Base-by-base conservation (phyloP, 2,113 vertebrate species). In the Oxygymnocypris stewartii region DNA sequence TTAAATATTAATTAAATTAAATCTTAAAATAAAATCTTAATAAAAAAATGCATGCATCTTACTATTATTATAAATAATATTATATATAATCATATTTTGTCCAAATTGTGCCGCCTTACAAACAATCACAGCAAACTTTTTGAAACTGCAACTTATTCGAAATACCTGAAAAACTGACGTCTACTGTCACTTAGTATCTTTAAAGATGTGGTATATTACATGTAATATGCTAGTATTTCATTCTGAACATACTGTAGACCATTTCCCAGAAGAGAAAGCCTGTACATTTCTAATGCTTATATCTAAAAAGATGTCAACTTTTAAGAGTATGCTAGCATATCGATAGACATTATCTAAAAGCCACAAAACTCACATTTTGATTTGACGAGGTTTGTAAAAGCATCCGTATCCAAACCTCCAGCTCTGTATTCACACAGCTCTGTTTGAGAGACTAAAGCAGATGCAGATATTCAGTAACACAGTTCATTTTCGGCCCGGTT, bases 291-390 rank as follows among this genome's bases (percentile, higher is more conserved):
- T 79, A 57, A 79, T 59, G 18, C 35, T 61, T 61, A 37, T 31
- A 40, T 61, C 35, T 42, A 35, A 37, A 79, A 79, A 40, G 35
- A 54, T 40, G 35, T 42, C 31, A 57, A 79, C 28, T 79, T 57
- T 79, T 61, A 57, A 61, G 35, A 75, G 11, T 47, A 44, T 7
- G 20, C 20, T 25, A 59, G 54, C 2, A 23, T 80, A 42, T 80
- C 63, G 59, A 44, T 61, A 44, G 40, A 81, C n/a, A 11, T 44
- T 8, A 40, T 25, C 59, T 44, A 65, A 81, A 81, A 81, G 79
- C 79, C 57, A 65, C 57, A 81, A 44, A 79, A 65, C 57, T 28
- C n/a, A 14, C 20, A 65, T 42, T 81, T 81, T 65, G 40, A 81
- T 81, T 81, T 65, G 6, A 44, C 44, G 23, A 13, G 37, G 57